Percentiles rank a stretch among this genome's conserved stretches.
Conservation (phyloP, 2,888 invertebrate genomes). For the Athalia circularis region DNA sequence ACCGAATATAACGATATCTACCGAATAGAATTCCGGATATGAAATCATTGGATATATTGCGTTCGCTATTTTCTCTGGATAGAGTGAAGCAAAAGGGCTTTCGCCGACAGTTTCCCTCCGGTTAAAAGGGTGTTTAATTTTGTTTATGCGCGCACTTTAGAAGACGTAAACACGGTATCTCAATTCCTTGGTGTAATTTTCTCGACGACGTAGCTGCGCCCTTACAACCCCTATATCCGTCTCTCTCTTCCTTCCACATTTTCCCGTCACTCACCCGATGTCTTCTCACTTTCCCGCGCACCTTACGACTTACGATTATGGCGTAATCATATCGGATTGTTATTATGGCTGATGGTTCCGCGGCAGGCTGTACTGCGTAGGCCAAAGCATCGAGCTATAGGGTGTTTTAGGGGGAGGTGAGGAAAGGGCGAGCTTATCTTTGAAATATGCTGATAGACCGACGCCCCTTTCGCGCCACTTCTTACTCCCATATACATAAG, state of each 20-base stretch:
- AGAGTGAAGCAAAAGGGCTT: neutral
- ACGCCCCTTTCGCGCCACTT: slow-evolving; percentile 56
- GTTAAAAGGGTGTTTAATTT: slow-evolving; percentile 68
- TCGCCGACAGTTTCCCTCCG: neutral
- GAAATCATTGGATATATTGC: too few relatives aligned
- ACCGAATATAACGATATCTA: too few relatives aligned
- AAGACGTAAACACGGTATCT: slow-evolving; percentile 73
- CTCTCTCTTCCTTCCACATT: slow-evolving; percentile 52
- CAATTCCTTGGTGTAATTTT: slow-evolving; percentile 73
- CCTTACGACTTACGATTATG: slow-evolving; percentile 61
- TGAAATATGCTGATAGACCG: slow-evolving; percentile 74
- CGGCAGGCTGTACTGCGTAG: slow-evolving; percentile 56
- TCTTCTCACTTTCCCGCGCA: slow-evolving; percentile 24
- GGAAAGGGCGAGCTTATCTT: slow-evolving; percentile 69
- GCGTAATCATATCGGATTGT: slow-evolving; percentile 74
- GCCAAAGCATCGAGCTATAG: slow-evolving; percentile 7
- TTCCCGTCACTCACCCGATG: slow-evolving; percentile 48
- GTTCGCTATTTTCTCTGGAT: too few relatives aligned
- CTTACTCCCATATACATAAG: slow-evolving; percentile 22
- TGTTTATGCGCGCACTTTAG: slow-evolving; percentile 72
- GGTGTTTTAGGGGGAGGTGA: slow-evolving; percentile 28
- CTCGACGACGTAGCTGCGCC: slow-evolving; percentile 50
- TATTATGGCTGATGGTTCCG: slow-evolving; percentile 73
- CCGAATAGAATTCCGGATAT: too few relatives aligned
- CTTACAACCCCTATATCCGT: slow-evolving; percentile 23